Evolutionary conservation across 2,888 invertebrate genomes (phyloP), one percentile per base, ranked within the genome.

Genomic region (Parnassius mnemosyne): DNA sequence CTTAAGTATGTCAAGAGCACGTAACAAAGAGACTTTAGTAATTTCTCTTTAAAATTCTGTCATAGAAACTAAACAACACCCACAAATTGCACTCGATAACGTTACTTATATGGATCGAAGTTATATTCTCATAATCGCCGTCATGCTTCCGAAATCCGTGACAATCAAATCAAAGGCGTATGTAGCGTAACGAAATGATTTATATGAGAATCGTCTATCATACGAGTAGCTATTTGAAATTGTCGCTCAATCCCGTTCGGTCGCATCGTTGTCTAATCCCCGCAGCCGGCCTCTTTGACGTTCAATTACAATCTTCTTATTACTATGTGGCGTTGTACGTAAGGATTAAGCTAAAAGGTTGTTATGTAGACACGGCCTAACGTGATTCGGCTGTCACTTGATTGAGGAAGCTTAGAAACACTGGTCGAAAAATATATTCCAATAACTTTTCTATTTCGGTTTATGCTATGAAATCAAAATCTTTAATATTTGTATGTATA

Each of bases 251-350:
- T 79, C 76, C 79, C 77, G 59, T 57, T 44, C 47, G 62, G 64
- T 60, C 57, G 63, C 57, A 60, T 64, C 66, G 65, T 72, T 73
- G 66, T 67, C 74, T 83, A 82, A 82, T 78, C 81, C 78, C 67
- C 64, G 55, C 54, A 49, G 64, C 70, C 82, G 85, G 83, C 76
- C 64, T 73, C 84, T 86, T 86, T 87, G 86, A 85, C 78, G 76
- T 79, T 78, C 83, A 86, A 85, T 88, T 85, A 87, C 85, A 81
- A 84, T 80, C 80, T 83, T 83, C 85, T 87, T 87, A 87, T 82
- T 82, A 71, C 75, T 72, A 68, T 73, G 77, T 73, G 70, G 74
- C 73, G 73, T 72, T 77, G 75, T 75, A 75, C 73, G 73, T 82
- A 79, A 78, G 84, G 87, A 84, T 89, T 89, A 87, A 72, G 72